A percentile compares a stretch with the other conserved stretches of the same genome.
These are phyloP conservation scores for Borostomias antarcticus DNA, from an alignment of 2,797 vertebrate species.

Conservation along the genomic window DNA sequence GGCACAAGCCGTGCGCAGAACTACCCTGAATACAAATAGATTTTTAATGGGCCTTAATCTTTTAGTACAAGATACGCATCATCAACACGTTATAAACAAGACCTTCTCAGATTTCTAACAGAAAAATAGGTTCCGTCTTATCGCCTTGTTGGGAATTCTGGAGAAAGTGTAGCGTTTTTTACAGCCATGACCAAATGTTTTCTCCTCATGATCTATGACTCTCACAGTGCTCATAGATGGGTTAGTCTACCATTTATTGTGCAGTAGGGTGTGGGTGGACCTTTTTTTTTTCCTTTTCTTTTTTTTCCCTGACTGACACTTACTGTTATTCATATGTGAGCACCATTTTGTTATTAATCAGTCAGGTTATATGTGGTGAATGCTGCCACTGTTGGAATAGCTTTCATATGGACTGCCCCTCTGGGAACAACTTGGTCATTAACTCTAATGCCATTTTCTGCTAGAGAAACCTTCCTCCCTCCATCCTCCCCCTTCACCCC, in stretches of 20 bases:
- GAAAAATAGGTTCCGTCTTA: background rate
- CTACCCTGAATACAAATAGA: constrained; percentile 49
- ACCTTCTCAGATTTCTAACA: background rate
- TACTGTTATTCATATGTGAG: constrained; percentile 70
- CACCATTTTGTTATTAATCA: constrained; percentile 74
- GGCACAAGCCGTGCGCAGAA: constrained; percentile 59
- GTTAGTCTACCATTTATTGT: constrained; percentile 25
- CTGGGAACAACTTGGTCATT: constrained; percentile 78
- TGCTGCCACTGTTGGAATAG: constrained; percentile 73
- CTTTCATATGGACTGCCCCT: constrained; percentile 77
- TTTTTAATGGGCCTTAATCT: constrained; percentile 16
- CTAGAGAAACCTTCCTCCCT: constrained; percentile 62
- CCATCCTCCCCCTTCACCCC: constrained; percentile 46
- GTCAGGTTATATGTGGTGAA: constrained; percentile 71
- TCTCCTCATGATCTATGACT: background rate
- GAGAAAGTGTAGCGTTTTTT: background rate
- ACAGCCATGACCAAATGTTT: background rate
- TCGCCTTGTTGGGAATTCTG: background rate
- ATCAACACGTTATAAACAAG: background rate
- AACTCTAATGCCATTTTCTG: constrained; percentile 82
- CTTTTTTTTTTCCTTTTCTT: constrained; percentile 24
- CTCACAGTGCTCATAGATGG: background rate
- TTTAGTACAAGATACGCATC: no score
- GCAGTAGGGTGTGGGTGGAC: constrained; percentile 45
- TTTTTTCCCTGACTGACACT: constrained; percentile 48